Evolutionary conservation across 2,113 vertebrate species (phyloP), one percentile per base, ranked within the genome.

Genomic region (Tretioscincus oriximinensis): DNA sequence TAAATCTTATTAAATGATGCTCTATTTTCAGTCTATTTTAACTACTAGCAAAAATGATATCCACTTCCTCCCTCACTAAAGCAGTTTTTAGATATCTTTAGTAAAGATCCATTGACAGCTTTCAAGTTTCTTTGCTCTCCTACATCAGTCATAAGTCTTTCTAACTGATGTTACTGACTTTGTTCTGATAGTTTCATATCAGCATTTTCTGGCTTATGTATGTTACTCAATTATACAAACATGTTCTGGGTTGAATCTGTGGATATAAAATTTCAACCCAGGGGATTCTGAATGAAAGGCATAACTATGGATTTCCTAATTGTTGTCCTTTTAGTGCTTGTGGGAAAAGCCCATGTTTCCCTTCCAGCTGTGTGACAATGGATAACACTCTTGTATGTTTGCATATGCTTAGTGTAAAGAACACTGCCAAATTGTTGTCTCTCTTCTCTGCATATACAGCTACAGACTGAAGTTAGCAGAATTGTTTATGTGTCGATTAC

Each of bases 111-210:
- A 2, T 51, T 2, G 8, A 51, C 9, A 3, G 9, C 9, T 51
- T 14, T 14, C 49, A 51, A 51, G 49, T 9, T 14, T 51, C 49
- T 51, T 51, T 41, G 9, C 49, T 14, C 9, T 51, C 9, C 12
- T 51, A 51, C 49, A 51, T 14, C 49, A 51, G 1, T 51, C 49
- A 51, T 51, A 51, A 8, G 49, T 9, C 49, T 88, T 84, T 86
- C 82, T 85, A 79, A 66, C 14, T 24, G 73, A 66, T 68, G 70
- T 88, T 83, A 64, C 1, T 84, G 72, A 83, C 86, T 79, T 88
- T 83, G 77, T 74, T 78, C 83, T 88, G 88, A 85, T 90, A 83
- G 93, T 94, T 92, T 91, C 90, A 86, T 90, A 91, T 90, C 90
- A 88, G 78, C 88, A 87, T 89, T 90, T 91, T 78, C 85, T 72